Percentiles rank a stretch among this genome's conserved stretches.
These are phyloP conservation scores for Coptotermes formosanus DNA, from an alignment of 1,140 invertebrate species.

Conservation along the genomic window DNA sequence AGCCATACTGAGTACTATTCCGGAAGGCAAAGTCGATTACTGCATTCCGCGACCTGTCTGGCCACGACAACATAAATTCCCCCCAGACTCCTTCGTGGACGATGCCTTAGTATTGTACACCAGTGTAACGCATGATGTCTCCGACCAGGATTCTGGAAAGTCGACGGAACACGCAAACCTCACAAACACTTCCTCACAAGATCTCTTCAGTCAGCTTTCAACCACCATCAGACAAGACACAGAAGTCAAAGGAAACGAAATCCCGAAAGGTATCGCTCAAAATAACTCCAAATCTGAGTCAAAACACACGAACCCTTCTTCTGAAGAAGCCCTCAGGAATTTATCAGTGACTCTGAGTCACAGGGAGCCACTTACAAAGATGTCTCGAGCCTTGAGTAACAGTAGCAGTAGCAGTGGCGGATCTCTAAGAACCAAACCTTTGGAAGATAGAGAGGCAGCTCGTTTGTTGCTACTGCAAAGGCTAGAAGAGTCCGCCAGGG, in stretches of 20 bases:
- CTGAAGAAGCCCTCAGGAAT: constrained; percentile 29
- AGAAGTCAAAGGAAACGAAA: neutral
- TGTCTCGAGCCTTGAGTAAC: constrained; percentile 19
- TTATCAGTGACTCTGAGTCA: constrained; percentile 28
- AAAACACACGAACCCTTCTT: neutral
- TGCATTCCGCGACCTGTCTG: constrained; percentile 45
- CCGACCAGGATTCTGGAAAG: neutral
- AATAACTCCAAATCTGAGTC: neutral
- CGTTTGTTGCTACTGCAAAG: neutral
- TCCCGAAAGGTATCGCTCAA: neutral
- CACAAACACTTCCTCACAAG: neutral
- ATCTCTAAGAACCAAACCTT: neutral
- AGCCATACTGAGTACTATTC: constrained; percentile 40
- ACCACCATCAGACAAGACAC: neutral
- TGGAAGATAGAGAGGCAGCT: neutral
- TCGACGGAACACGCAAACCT: neutral
- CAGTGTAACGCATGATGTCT: constrained; percentile 36
- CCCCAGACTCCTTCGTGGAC: constrained; percentile 43
- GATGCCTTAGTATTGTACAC: constrained; percentile 44
- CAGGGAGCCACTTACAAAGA: constrained; percentile 17
- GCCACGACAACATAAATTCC: constrained; percentile 37
- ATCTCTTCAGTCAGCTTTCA: neutral
- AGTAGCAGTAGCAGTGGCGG: constrained; percentile 11
- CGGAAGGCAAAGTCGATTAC: constrained; percentile 45
- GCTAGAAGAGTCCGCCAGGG: neutral